Percentiles rank a stretch among this genome's conserved stretches.
phyloP scores from a whole-genome alignment of 2,113 vertebrate species.

The Collichthys lucidus region DNA sequence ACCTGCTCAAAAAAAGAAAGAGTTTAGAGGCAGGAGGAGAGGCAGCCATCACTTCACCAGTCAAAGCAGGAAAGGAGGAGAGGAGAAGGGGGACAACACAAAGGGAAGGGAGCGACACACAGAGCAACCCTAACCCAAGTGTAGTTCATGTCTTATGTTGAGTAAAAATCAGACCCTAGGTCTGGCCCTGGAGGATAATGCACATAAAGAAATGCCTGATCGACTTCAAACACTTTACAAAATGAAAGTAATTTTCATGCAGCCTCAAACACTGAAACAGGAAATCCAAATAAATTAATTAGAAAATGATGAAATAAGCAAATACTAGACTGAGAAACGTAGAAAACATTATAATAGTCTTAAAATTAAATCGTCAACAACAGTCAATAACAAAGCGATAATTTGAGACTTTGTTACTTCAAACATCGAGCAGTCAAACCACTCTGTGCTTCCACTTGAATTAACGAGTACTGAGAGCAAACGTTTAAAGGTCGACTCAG shows the following conservation, averaged over 20 bases:
- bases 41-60: slow-evolving; percentile 75
- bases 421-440: slow-evolving; percentile 24
- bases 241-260: slow-evolving; percentile 19
- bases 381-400: slow-evolving; percentile 10
- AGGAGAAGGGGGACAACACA: slow-evolving; percentile 62
- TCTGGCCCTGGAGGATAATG: neutral
- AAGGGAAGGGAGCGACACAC: slow-evolving; percentile 60
- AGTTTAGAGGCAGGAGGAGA: slow-evolving; percentile 72
- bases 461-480: slow-evolving; percentile 45
- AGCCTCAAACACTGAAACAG: slow-evolving; percentile 27
- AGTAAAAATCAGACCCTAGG: slow-evolving; percentile 10
- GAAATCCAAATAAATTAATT: slow-evolving; percentile 20
- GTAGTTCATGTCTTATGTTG: slow-evolving; percentile 8
- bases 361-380: slow-evolving; percentile 34
- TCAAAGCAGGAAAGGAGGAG: slow-evolving; percentile 64
- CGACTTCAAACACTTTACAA: slow-evolving; percentile 10
- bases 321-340: slow-evolving; percentile 8
- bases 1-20: slow-evolving; percentile 79
- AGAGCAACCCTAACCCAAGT: slow-evolving; percentile 31
- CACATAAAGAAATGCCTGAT: slow-evolving; percentile 1
- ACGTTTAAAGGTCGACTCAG: slow-evolving; percentile 42
- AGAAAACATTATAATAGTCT: slow-evolving; percentile 18
- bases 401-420: slow-evolving; percentile 4
- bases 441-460: neutral
- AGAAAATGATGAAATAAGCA: slow-evolving; percentile 12